Percentiles rank a stretch among this genome's conserved stretches.
Evolutionary conservation across 2,797 vertebrate genomes (phyloP).

Genomic region (Geotrypetes seraphini): DNA sequence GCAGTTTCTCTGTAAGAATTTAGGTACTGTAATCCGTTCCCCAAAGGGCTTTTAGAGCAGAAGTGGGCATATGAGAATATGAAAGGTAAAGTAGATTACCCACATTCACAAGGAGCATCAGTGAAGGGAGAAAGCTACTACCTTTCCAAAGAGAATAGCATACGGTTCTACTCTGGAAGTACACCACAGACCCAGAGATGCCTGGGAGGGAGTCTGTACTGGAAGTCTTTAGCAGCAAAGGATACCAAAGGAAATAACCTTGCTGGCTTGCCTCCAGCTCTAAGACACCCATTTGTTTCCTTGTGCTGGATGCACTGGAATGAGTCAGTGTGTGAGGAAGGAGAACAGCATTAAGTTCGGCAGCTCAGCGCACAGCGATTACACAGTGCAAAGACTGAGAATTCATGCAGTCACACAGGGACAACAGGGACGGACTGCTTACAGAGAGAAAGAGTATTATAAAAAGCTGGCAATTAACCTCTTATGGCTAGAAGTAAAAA

Average conservation of each 20-base stretch:
- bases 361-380: slow-evolving; percentile 11
- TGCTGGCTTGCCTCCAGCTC: slow-evolving; percentile 54
- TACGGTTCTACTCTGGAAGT: too few species aligned
- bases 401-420: background rate
- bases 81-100: too few species aligned
- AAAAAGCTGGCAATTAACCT: too few species aligned
- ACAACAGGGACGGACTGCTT: too few species aligned
- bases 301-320: slow-evolving; percentile 31
- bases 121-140: slow-evolving; percentile 7
- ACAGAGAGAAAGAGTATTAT: background rate
- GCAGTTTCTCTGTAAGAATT: too few species aligned
- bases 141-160: slow-evolving; percentile 7
- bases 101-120: too few species aligned
- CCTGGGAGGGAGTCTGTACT: too few species aligned
- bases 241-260: slow-evolving; percentile 61
- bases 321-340: slow-evolving; percentile 17
- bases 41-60: too few species aligned
- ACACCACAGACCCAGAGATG: too few species aligned
- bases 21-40: too few species aligned
- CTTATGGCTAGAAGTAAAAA: slow-evolving; percentile 2
- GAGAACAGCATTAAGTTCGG: slow-evolving; percentile 20
- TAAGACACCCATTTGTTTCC: slow-evolving; percentile 56
- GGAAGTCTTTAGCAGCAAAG: slow-evolving; percentile 9
- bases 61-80: too few species aligned
- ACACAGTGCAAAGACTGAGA: background rate